phyloP scores from a whole-genome alignment of 2,888 invertebrate genomes.

The Yponomeuta evonymella region DNA sequence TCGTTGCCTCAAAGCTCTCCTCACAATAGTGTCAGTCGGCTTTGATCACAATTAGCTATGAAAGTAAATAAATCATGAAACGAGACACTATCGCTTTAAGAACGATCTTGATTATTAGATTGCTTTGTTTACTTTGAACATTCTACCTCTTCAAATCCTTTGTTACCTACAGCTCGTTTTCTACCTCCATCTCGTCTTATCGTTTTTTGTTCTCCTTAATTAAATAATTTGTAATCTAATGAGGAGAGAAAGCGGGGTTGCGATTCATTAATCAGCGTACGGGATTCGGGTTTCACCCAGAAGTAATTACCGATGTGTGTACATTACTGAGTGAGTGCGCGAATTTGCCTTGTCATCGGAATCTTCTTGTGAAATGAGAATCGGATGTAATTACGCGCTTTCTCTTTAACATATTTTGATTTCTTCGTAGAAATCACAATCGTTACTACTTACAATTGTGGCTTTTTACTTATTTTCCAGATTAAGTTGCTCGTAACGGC shows the following conservation, averaged over 20 bases:
- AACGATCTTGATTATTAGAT: constrained; percentile 42
- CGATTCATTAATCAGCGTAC: constrained; percentile 45
- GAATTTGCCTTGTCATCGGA: constrained; percentile 62
- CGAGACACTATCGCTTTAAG: constrained; percentile 38
- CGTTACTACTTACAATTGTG: not conserved
- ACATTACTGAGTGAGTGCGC: constrained; percentile 1
- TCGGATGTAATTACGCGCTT: constrained; percentile 61
- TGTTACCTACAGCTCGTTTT: not conserved
- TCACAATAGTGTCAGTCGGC: constrained; percentile 42
- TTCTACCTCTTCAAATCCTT: constrained; percentile 12
- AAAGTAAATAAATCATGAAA: constrained; percentile 60
- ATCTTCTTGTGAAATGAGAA: constrained; percentile 49
- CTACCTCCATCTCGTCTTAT: constrained; percentile 10
- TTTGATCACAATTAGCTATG: constrained; percentile 52
- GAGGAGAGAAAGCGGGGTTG: constrained; percentile 46
- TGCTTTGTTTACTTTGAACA: constrained; percentile 30
- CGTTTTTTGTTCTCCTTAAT: constrained; percentile 19
- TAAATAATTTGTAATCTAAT: constrained; percentile 47
- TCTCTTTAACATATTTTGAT: constrained; percentile 34
- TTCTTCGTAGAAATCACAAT: not conserved
- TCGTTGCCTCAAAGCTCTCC: constrained; percentile 38
- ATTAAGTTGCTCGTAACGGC: not conserved
- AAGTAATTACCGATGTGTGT: constrained; percentile 54
- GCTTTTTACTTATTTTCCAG: not conserved
- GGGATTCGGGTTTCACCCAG: constrained; percentile 52